Base-by-base conservation (phyloP, 2,888 invertebrate species). In the Tineola bisselliella region DNA sequence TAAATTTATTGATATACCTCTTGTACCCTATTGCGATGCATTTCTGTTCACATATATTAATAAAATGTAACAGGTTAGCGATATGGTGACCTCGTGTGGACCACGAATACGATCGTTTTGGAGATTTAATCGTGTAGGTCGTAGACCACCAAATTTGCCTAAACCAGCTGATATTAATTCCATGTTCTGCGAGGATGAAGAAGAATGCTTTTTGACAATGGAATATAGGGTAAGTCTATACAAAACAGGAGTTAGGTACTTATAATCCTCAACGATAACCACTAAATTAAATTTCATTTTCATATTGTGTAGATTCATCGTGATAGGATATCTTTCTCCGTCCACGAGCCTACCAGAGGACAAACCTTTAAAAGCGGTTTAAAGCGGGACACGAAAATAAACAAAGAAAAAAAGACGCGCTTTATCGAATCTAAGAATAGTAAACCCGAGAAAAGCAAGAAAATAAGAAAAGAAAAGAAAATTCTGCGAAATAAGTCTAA, bases 101-200 rank as follows among this genome's bases (percentile, higher is more conserved):
- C 78, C 84, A 5, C 77, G 84, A 13, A 77, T 86, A 43, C 79
- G 84, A 0, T 84, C 86, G 0, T 64, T 86, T 62, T 86, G 86
- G 86, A 77, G 86, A 1, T 86, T 86, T 69, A 66, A 76, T 25
- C 76, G 86, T 13, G 81, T 77, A 6, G 78, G 77, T 0, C 75
- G 74, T 0, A 73, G 86, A 0, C 77, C 86, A 0, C 64, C 69
- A 10, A 71, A 73, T 67, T 80, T 69, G 0, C 72, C 77, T 52
- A 86, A 84, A 62, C 86, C 86, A 0, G 86, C 86, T 0, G 86
- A 86, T 64, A 82, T 86, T 65, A 86, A 86, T 68, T 83, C 86
- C 0, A 74, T 86, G 1, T 67, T 86, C 44, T 86, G 86, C 63
- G 86, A 86, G 65, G 86, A 86, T 62, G 86, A 86, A 62, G 84